Percentiles rank a stretch among this genome's conserved stretches.
Evolutionary conservation across 2,113 vertebrate genomes (phyloP).

Genomic region (Isichthys henryi): DNA sequence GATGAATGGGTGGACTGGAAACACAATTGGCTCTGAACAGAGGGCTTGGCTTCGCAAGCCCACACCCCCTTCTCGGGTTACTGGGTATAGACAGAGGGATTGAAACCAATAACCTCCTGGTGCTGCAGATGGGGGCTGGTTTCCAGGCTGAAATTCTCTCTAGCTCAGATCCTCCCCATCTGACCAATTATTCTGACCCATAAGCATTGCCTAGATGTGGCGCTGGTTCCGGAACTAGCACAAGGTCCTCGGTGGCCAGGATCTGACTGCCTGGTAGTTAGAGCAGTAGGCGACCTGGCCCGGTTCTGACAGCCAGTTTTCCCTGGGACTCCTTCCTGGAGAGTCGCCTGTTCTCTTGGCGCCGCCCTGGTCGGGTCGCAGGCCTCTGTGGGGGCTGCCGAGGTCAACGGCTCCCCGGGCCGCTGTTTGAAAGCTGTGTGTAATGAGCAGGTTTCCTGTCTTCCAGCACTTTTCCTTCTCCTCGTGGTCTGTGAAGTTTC

Average conservation of each 20-base stretch:
- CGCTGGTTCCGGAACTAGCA: background rate
- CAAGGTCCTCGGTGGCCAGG: background rate
- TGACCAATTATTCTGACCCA: background rate
- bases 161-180: background rate
- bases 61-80: background rate
- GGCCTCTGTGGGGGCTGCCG: constrained; percentile 18
- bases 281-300: background rate
- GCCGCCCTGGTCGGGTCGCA: background rate
- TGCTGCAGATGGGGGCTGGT: background rate
- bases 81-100: background rate
- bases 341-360: background rate
- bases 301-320: background rate
- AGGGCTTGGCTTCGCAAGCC: background rate
- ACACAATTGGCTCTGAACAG: background rate
- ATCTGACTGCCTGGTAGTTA: background rate
- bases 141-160: background rate
- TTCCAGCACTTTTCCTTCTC: background rate
- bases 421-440: no score
- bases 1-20: background rate
- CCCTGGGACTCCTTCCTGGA: background rate
- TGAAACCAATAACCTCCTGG: background rate
- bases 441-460: background rate
- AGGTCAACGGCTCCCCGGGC: background rate
- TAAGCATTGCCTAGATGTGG: background rate
- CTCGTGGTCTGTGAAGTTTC: background rate